Conservation (phyloP, 2,113 vertebrate genomes). For the Edolisoma coerulescens region DNA sequence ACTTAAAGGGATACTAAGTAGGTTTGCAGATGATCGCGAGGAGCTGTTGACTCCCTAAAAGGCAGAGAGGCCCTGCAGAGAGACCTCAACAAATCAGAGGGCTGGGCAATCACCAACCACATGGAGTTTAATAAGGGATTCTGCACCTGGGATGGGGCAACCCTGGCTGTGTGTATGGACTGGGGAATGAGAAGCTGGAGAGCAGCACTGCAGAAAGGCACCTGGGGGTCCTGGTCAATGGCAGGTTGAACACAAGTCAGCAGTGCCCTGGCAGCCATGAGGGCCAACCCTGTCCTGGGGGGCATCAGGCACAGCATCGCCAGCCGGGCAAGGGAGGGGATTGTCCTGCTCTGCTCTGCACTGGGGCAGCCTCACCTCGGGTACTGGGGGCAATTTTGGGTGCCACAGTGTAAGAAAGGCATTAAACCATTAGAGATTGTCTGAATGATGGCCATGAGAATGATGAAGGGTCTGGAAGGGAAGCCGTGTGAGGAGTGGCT, state of each 20-base stretch:
- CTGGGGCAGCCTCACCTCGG: background rate
- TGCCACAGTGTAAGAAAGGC: background rate
- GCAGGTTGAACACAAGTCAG: background rate
- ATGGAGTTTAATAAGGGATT: background rate
- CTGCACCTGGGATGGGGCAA: background rate
- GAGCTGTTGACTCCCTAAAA: background rate
- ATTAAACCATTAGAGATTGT: background rate
- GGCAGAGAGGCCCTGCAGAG: background rate
- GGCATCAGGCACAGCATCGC: background rate
- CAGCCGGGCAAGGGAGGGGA: background rate
- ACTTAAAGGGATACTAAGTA: background rate
- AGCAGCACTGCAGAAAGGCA: accelerated
- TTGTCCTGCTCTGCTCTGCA: background rate
- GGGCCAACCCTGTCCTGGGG: background rate
- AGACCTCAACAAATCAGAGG: background rate
- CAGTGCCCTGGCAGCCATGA: background rate
- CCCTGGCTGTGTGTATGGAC: accelerated
- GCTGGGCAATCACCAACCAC: background rate
- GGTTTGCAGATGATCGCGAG: background rate
- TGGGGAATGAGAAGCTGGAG: background rate
- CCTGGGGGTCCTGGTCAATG: accelerated
- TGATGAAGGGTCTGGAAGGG: background rate
- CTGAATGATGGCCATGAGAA: accelerated
- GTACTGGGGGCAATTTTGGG: background rate
- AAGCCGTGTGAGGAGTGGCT: accelerated